Conservation (phyloP, 1,140 invertebrate genomes). For the Zaprionus inermis region DNA sequence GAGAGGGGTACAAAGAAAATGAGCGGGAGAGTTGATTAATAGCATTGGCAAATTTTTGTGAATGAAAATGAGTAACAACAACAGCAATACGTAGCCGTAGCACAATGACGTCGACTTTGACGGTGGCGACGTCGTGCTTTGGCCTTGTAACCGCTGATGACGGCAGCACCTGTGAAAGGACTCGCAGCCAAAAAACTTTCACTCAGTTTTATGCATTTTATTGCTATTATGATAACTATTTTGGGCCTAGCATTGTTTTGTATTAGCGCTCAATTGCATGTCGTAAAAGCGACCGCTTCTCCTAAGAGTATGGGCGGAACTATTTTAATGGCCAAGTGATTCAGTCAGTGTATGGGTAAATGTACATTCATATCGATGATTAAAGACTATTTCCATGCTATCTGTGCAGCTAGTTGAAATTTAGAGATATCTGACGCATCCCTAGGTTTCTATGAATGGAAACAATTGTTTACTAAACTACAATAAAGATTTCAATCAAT, state of each 20-base stretch:
- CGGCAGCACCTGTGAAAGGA: conserved; percentile 55
- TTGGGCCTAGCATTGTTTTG: conserved; percentile 38
- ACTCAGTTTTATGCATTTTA: conserved; percentile 64
- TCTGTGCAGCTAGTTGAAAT: no score
- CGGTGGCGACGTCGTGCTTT: conserved; percentile 4
- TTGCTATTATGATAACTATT: conserved; percentile 58
- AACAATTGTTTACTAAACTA: neutral
- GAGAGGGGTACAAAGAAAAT: neutral
- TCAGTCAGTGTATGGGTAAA: conserved; percentile 42
- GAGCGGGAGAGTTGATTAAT: conserved; percentile 59
- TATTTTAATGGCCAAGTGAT: conserved; percentile 43
- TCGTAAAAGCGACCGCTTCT: conserved; percentile 52
- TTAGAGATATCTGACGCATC: neutral
- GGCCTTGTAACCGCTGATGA: neutral
- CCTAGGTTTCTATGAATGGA: neutral
- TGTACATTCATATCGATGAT: conserved; percentile 36
- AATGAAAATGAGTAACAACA: conserved; percentile 51
- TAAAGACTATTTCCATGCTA: neutral
- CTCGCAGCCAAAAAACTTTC: conserved; percentile 24
- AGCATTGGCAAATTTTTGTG: conserved; percentile 68
- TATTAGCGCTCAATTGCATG: conserved; percentile 60
- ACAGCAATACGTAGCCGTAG: conserved; percentile 48
- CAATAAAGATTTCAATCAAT: neutral
- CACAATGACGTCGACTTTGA: conserved; percentile 63
- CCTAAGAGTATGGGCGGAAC: neutral